Conservation (phyloP, 2,888 invertebrate genomes). For the Sipha maydis region DNA sequence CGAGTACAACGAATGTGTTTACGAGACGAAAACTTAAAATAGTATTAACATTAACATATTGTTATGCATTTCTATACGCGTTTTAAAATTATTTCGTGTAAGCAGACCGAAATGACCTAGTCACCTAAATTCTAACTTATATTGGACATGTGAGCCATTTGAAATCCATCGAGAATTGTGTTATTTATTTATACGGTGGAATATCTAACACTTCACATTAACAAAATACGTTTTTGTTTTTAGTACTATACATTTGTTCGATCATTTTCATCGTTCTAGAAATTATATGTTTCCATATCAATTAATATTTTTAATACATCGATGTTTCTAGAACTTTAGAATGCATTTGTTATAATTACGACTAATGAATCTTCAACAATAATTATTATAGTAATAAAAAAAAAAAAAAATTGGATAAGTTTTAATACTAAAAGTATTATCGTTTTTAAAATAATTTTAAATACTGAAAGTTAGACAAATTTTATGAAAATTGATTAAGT, state of each 20-base stretch:
- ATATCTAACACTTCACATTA: no score
- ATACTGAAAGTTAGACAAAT: slow-evolving; percentile 3
- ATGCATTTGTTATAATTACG: background rate
- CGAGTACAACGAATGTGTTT: slow-evolving; percentile 21
- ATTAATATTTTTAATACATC: no score
- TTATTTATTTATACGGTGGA: background rate
- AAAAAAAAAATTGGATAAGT: background rate
- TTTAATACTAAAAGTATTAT: background rate
- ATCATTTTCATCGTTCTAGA: no score
- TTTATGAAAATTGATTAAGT: slow-evolving; percentile 37
- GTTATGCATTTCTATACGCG: background rate
- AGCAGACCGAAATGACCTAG: background rate
- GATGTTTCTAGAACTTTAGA: background rate
- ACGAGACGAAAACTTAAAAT: slow-evolving; percentile 26
- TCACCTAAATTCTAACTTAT: background rate
- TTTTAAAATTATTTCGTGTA: background rate
- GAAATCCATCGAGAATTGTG: background rate
- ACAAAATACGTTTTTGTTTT: no score
- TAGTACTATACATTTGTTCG: no score
- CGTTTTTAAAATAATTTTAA: background rate
- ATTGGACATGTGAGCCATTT: background rate
- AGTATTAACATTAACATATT: slow-evolving; percentile 15
- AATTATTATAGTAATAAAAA: background rate
- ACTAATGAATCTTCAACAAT: background rate
- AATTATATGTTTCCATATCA: no score